Evolutionary conservation across 2,888 invertebrate species (phyloP).

Genomic region (Rhagium mordax): DNA sequence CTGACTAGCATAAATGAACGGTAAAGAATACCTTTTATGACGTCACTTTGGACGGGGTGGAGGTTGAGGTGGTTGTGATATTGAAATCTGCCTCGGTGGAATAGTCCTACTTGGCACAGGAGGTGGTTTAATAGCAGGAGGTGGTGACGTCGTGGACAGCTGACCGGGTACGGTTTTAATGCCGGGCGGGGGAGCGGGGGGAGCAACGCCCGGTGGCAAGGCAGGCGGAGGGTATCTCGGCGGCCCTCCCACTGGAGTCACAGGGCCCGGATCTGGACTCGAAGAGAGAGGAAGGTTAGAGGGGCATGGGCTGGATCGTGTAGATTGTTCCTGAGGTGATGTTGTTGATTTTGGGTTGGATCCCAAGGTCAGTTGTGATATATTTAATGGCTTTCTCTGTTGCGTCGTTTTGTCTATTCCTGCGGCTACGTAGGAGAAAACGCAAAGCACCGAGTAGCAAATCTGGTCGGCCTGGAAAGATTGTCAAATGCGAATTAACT

Average conservation of each 20-base stretch:
- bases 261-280: conserved; percentile 60
- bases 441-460: conserved; percentile 98
- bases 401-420: conserved; percentile 80
- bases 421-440: conserved; percentile 98
- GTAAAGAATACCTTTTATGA: conserved; percentile 65
- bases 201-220: conserved; percentile 65
- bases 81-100: conserved; percentile 68
- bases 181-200: conserved; percentile 67
- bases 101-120: conserved; percentile 74
- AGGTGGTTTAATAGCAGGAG: conserved; percentile 67
- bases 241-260: conserved; percentile 66
- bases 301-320: conserved; percentile 34
- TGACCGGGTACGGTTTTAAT: conserved; percentile 63
- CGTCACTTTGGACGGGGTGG: conserved; percentile 69
- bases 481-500: not conserved
- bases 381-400: conserved; percentile 36
- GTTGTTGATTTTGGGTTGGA: conserved; percentile 43
- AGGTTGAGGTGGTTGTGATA: conserved; percentile 70
- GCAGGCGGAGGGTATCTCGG: conserved; percentile 68
- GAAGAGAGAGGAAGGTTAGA: conserved; percentile 45
- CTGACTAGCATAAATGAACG: conserved; percentile 65
- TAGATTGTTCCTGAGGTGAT: conserved; percentile 43
- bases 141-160: conserved; percentile 52
- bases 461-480: conserved; percentile 94
- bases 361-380: conserved; percentile 39